Evolutionary conservation across 2,113 vertebrate genomes (phyloP), one percentile per base, ranked within the genome.

Genomic region (Sprattus sprattus): DNA sequence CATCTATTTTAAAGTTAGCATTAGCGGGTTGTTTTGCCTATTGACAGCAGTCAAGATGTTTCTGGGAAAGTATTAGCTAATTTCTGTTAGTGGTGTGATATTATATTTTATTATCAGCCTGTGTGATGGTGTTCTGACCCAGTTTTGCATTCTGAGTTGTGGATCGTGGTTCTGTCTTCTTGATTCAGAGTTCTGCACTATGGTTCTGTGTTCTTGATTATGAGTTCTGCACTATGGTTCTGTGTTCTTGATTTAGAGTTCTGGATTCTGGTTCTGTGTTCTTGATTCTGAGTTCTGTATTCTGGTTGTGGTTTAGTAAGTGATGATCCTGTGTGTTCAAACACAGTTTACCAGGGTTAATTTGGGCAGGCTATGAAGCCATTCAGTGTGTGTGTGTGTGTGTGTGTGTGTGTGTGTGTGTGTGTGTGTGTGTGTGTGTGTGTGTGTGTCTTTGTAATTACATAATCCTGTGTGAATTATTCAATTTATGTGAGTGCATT

Each of bases 391-490:
- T 83, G 67, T 71, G 46, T 85, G 67, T 22, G 82, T 83, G 60
- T 85, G 8, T 85, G 86, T 50, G 52, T 83, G 82, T 60, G 52
- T 83, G 47, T 8, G 11, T 57, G 82, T 54, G 82, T 39, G 49
- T 83, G 82, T n/a, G 4, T 82, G 46, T 25, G 4, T 7, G 47
- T 57, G 81, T 82, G 81, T 47, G 81, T 82, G 22, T 60, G 32
- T 25, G 83, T 67, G 57, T 60, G 82, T 71, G 64, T 71, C 25
- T 11, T 60, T 71, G 64, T 28, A 85, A 85, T 83, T 75, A 85
- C 71, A 83, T 82, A 84, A 84, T 82, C n/a, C 28, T 84, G 44
- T 6, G 32, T 83, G 54, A 86, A 86, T 87, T 78, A 64, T 85
- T 86, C 45, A 75, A 84, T 47, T 54, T 84, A 78, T 78, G 71